Evolutionary conservation across 2,797 vertebrate genomes (phyloP), one percentile per base, ranked within the genome.

Genomic region (Cygnus olor): DNA sequence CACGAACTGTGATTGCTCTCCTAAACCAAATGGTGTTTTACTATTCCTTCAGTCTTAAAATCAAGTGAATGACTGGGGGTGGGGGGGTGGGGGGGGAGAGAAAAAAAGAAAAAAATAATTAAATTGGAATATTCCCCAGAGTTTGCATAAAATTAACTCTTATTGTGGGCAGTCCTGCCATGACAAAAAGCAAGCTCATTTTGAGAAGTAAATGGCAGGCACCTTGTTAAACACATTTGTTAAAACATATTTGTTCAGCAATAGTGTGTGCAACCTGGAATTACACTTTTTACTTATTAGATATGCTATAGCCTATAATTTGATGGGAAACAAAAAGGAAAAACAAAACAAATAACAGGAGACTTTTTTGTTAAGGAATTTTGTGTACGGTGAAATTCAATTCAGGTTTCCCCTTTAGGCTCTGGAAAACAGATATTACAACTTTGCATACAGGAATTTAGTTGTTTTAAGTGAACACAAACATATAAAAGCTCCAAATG

Each of bases 81-180:
- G 22, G 22, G 47, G 13, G 22, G 47, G 12, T n/a, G 21, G 45
- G 45, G 47, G 22, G 13, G 21, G 21, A 24, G 47, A 24, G 47
- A 24, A 22, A 24, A 49, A 1, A 9, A 12, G 15, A 16, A 51
- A 40, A 49, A 27, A 45, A 77, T 2, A 72, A 68, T 63, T 56
- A 73, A 85, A 72, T 24, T 47, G 49, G 47, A 92, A 91, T 88
- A 91, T 92, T 92, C n/a, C 78, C 9, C 42, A 63, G 45, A 93
- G 93, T 88, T 38, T 95, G 5, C 78, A 82, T 77, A 86, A 86
- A 68, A 90, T 73, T 91, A 86, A 79, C 17, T 86, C n/a, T 70
- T 90, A 30, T 7, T 44, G 21, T 86, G 65, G 45, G 13, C 11
- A 17, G 15, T 92, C 22, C 61, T 95, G 44, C 45, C 19, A 27